Conservation (phyloP, 1,140 invertebrate species). For the Nylanderia fulva region DNA sequence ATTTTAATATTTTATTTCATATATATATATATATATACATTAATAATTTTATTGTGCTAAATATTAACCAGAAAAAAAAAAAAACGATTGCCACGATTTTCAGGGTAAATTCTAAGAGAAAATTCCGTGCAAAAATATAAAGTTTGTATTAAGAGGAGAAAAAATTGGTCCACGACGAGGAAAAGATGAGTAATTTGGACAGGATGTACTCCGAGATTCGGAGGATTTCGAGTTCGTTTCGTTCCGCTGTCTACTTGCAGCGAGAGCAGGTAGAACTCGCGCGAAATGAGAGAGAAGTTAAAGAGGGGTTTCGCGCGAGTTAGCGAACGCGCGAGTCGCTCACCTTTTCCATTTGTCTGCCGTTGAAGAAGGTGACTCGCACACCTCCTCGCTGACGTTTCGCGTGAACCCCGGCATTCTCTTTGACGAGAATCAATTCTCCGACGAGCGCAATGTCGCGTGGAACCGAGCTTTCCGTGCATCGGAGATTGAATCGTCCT, state of each 20-base stretch:
- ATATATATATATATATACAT: no score
- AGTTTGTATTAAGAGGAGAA: neutral
- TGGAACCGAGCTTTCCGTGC: neutral
- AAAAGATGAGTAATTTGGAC: no score
- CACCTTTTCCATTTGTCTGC: conserved; percentile 32
- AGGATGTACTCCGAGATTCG: no score
- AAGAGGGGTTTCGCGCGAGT: neutral
- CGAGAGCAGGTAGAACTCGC: neutral
- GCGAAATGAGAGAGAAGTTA: neutral
- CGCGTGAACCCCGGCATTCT: conserved; percentile 7
- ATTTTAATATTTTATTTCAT: no score
- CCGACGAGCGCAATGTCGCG: neutral
- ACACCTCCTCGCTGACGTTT: neutral
- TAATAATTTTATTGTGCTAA: no score
- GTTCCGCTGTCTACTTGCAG: neutral
- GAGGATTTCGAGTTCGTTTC: neutral
- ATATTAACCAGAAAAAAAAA: no score
- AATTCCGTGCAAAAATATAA: neutral
- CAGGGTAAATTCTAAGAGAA: no score
- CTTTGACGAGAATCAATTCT: neutral
- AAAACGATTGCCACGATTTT: no score
- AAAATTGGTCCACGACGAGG: neutral
- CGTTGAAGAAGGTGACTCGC: conserved; percentile 13
- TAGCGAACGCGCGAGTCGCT: conserved; percentile 29
- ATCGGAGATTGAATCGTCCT: neutral